phyloP scores from a whole-genome alignment of 2,797 vertebrate genomes.

The Heterohyrax brucei region DNA sequence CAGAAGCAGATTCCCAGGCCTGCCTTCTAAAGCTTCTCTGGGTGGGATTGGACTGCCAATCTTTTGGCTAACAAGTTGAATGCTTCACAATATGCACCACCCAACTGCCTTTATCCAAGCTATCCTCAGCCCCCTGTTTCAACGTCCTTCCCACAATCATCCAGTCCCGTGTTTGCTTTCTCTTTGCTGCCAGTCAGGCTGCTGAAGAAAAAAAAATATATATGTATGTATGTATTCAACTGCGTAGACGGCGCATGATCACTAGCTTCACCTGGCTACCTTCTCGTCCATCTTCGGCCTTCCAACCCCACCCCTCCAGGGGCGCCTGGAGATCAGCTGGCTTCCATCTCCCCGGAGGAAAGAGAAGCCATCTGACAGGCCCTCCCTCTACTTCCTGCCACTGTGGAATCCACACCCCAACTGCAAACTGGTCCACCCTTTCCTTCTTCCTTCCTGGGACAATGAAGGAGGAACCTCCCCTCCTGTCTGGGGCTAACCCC shows the following conservation, averaged over 20 bases:
- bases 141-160: neutral
- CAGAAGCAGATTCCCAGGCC: neutral
- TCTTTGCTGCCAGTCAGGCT: neutral
- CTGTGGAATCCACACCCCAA: neutral
- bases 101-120: too few species aligned
- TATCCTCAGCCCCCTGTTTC: too few species aligned
- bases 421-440: neutral
- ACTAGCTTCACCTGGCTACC: neutral
- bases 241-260: accelerated
- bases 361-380: neutral
- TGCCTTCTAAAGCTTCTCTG: neutral
- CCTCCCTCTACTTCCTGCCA: conserved; percentile 31
- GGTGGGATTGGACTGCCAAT: neutral
- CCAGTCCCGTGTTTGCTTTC: neutral
- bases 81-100: too few species aligned
- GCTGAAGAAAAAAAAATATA: neutral
- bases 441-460: conserved; percentile 72
- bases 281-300: neutral
- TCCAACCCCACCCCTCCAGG: neutral
- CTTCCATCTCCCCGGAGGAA: neutral
- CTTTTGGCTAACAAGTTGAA: too few species aligned
- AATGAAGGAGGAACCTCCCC: conserved; percentile 56
- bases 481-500: conserved; percentile 15
- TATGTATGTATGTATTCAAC: neutral
- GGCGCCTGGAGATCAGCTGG: neutral